Evolutionary conservation across 2,797 vertebrate genomes (phyloP), one percentile per base, ranked within the genome.

Genomic region (Scarus forsteni): DNA sequence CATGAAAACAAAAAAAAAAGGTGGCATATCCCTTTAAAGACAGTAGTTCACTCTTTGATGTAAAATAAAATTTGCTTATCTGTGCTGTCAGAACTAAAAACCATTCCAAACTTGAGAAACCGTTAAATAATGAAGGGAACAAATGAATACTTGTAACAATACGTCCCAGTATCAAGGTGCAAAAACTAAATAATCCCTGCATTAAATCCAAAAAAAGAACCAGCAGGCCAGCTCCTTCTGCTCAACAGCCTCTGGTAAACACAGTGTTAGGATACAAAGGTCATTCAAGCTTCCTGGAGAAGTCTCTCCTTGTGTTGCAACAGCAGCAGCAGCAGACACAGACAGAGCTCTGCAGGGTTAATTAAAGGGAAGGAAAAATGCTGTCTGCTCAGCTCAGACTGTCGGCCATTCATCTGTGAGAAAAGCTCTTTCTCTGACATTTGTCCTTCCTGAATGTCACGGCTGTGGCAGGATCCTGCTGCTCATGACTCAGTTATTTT

Each of bases 251-350:
- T 18, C 39, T 8, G 38, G 60, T 60, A 8, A 13, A 58, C 50
- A 18, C 46, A 74, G 57, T 61, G 60, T 51, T 36, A 61, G 14
- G 6, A 54, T 10, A 45, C 36, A 50, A 59, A 15, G 44, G n/a
- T 66, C 48, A 53, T 51, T 60, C 6, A 61, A 56, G 63, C 38
- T 58, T 12, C 34, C 63, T 59, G 51, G 50, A 45, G 6, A 64
- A 56, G 11, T 27, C 43, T 54, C 39, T 49, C 53, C 57, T 54
- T 11, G 19, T 34, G 27, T 40, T 10, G 36, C 18, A 54, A 12
- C 55, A 50, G 18, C 61, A 64, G 40, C 49, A 70, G 61, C 71
- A 77, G 53, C n/a, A n/a, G n/a, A 66, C 12, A 60, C 68, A 53
- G 57, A 46, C 68, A 27, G 42, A 69, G 65, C 45, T 34, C 19